These are phyloP conservation scores for Umimayanthus chanpuru DNA, from an alignment of 92 coral and sea anemone species.

Conservation along the genomic window DNA sequence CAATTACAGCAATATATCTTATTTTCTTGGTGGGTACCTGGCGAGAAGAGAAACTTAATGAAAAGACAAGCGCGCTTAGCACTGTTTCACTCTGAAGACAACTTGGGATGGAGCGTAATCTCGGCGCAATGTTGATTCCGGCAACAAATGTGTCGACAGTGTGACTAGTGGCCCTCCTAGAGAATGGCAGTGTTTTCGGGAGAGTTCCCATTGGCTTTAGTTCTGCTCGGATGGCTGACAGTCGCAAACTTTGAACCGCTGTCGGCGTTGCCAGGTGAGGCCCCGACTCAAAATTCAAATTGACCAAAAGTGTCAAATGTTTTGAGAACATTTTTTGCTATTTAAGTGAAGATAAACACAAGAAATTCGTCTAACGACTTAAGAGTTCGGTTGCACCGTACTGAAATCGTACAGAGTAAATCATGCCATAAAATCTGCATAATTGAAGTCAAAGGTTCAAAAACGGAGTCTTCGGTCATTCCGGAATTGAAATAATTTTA, in stretches of 20 bases:
- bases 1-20: constrained; percentile 10
- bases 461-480: not conserved
- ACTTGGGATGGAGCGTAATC: not conserved
- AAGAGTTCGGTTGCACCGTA: not conserved
- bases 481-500: not conserved
- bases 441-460: not conserved
- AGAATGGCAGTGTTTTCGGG: constrained; percentile 4
- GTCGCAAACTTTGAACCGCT: not conserved
- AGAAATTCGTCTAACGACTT: not conserved
- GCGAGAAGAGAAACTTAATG: constrained; percentile 36
- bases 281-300: not conserved
- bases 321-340: not conserved
- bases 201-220: not conserved
- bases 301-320: not conserved
- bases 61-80: not conserved
- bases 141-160: not conserved
- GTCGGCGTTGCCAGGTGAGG: constrained; percentile 17
- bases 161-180: not conserved
- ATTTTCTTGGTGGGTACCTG: constrained; percentile 6
- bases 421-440: not conserved
- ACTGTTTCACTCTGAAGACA: not conserved
- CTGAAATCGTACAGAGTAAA: not conserved
- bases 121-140: not conserved
- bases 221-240: constrained; percentile 11
- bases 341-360: not conserved